phyloP scores from a whole-genome alignment of 1,140 invertebrate genomes.

The Idris sp. region DNA sequence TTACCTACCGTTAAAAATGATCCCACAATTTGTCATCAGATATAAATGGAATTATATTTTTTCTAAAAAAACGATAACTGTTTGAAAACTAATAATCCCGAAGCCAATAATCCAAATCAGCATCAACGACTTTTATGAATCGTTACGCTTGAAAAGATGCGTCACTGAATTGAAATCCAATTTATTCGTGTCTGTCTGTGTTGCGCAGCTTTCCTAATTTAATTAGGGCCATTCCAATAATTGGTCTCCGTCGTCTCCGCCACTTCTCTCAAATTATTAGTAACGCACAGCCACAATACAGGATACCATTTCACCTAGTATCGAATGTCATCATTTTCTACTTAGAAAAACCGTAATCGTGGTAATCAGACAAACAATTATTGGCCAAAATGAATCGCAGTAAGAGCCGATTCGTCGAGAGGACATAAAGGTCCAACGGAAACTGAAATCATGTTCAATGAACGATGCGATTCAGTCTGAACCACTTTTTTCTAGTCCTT shows the following conservation, averaged over 20 bases:
- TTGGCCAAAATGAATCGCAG: constrained; percentile 41
- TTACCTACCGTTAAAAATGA: too few relatives aligned
- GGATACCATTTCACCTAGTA: constrained; percentile 18
- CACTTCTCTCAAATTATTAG: constrained; percentile 30
- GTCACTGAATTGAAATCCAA: too few relatives aligned
- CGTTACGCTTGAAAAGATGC: too few relatives aligned
- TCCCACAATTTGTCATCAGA: too few relatives aligned
- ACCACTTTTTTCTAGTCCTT: constrained; percentile 3
- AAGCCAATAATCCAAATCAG: too few relatives aligned
- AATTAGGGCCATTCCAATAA: constrained; percentile 27
- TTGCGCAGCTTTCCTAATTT: constrained; percentile 21
- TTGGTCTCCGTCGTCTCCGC: constrained; percentile 31
- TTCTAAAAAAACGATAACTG: too few relatives aligned
- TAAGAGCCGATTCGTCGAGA: constrained; percentile 22
- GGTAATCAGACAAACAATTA: constrained; percentile 39
- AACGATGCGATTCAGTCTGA: constrained; percentile 4
- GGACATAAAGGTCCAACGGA: constrained; percentile 46
- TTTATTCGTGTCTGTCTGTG: too few relatives aligned
- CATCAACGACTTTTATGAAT: too few relatives aligned
- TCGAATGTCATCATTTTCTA: constrained; percentile 50
- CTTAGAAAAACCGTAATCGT: constrained; percentile 35
- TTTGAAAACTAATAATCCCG: too few relatives aligned
- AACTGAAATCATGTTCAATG: constrained; percentile 56
- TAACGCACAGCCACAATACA: constrained; percentile 6
- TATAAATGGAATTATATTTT: too few relatives aligned